A percentile compares a stretch with the other conserved stretches of the same genome.
Evolutionary conservation across 2,113 vertebrate genomes (phyloP).

Genomic region (Percina caprodes): DNA sequence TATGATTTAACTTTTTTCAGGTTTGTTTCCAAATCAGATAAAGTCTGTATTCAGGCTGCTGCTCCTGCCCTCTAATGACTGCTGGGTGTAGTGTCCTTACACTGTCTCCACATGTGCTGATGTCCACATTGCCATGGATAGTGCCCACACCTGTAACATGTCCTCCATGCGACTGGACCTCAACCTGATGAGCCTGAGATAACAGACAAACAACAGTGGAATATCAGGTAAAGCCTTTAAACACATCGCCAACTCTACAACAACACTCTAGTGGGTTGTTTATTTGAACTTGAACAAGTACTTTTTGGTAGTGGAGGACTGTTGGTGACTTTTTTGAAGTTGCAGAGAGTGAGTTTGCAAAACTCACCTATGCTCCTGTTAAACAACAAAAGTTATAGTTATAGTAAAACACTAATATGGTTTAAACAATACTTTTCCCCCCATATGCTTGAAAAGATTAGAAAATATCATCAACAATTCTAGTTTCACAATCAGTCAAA

Average conservation of each 20-base stretch:
- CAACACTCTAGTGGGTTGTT: not conserved
- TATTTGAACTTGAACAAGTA: not conserved
- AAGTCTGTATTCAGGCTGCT: constrained; percentile 16
- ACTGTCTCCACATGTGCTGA: constrained; percentile 86
- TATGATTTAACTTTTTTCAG: not conserved
- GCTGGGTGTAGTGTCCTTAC: constrained; percentile 78
- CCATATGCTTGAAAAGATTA: too few species aligned
- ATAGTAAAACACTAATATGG: not conserved
- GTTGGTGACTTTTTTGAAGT: not conserved
- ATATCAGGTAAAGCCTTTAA: not conserved
- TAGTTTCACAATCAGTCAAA: not conserved
- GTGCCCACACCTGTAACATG: constrained; percentile 90
- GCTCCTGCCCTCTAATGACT: constrained; percentile 62
- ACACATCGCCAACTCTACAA: not conserved
- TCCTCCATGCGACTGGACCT: constrained; percentile 87
- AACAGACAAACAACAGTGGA: constrained; percentile 8
- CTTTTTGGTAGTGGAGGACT: not conserved
- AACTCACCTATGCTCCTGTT: not conserved
- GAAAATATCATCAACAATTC: not conserved
- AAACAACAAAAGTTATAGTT: not conserved
- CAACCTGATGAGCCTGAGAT: constrained; percentile 89
- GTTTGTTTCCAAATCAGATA: not conserved
- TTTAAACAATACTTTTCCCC: not conserved
- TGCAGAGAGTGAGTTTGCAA: not conserved
- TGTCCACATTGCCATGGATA: constrained; percentile 91